Conservation (phyloP, 2,113 vertebrate species). For the Halichoerus grypus region DNA sequence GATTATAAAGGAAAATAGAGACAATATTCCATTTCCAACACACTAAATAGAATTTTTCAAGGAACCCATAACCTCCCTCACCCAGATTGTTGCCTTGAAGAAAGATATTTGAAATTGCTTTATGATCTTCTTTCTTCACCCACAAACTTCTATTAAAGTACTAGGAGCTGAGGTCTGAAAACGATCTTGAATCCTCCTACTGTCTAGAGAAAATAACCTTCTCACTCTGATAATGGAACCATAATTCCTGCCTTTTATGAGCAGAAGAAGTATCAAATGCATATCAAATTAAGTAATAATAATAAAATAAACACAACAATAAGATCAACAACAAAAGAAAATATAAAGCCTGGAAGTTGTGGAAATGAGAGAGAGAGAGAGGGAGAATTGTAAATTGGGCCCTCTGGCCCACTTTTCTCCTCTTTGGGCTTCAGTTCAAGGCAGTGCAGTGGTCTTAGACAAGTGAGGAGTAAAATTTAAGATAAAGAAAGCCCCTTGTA, state of each 20-base stretch:
- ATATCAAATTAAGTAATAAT: neutral
- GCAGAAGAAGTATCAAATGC: neutral
- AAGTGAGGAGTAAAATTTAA: neutral
- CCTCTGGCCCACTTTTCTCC: neutral
- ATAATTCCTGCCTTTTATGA: neutral
- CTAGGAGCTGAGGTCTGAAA: neutral
- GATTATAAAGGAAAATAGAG: neutral
- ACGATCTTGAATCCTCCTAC: neutral
- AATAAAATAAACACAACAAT: neutral
- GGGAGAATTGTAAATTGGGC: neutral
- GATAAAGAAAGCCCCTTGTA: neutral
- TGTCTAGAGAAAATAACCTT: neutral
- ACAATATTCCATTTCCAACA: neutral
- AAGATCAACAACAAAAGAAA: neutral
- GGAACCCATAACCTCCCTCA: neutral
- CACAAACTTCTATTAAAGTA: neutral
- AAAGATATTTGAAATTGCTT: neutral
- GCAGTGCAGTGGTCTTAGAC: neutral
- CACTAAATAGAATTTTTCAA: neutral
- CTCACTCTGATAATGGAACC: neutral
- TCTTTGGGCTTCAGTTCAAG: neutral
- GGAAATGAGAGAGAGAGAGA: neutral
- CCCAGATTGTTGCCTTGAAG: neutral
- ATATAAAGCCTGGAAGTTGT: neutral
- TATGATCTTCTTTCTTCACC: neutral